A percentile compares a stretch with the other conserved stretches of the same genome.
These are phyloP conservation scores for Scopus umbretta DNA, from an alignment of 2,113 vertebrate genomes.

Conservation along the genomic window DNA sequence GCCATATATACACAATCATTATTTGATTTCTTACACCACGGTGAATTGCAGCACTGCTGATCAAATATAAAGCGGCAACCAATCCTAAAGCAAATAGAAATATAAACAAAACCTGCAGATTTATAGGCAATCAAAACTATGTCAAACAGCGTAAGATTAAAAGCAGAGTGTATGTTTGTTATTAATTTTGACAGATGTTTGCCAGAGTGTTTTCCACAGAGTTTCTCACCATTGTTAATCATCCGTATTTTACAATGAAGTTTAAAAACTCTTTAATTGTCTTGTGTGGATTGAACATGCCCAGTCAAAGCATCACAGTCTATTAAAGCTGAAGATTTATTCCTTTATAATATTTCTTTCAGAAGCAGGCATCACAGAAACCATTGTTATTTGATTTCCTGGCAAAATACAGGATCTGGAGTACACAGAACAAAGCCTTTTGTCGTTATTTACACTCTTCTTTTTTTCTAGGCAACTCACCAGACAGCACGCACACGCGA, in stretches of 20 bases:
- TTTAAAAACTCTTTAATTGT: neutral
- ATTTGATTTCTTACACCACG: slow-evolving; percentile 7
- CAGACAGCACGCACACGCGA: rapidly evolving
- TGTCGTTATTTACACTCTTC: neutral
- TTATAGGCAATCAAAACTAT: slow-evolving; percentile 48
- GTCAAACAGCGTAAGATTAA: neutral
- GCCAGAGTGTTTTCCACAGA: neutral
- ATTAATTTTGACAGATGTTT: slow-evolving; percentile 8
- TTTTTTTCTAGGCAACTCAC: neutral
- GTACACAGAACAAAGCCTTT: neutral
- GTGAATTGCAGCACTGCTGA: neutral
- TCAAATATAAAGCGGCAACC: neutral
- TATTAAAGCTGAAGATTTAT: neutral
- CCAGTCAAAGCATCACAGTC: neutral
- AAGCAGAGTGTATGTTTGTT: neutral
- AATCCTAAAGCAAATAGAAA: neutral
- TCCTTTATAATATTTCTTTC: neutral
- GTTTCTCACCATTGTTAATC: neutral
- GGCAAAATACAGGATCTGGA: neutral
- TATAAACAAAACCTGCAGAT: slow-evolving; percentile 5
- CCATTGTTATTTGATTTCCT: neutral
- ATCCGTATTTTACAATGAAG: neutral
- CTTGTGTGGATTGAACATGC: neutral
- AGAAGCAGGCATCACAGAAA: neutral
- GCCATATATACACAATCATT: neutral